Evolutionary conservation across 2,888 invertebrate genomes (phyloP), one percentile per base, ranked within the genome.

Genomic region (Danaus chrysippus): DNA sequence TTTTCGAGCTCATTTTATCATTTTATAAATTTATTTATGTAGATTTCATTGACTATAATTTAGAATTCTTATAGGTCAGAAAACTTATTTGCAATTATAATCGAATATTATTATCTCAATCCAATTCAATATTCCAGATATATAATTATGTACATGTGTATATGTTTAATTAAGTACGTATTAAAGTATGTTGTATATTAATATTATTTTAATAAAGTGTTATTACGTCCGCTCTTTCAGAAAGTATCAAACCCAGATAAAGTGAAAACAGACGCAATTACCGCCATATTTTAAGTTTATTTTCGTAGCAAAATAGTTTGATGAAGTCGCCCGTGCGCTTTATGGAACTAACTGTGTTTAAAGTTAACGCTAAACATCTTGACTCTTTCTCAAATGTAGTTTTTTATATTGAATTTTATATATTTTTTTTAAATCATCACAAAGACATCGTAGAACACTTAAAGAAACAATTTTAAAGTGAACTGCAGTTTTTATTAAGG

Each of bases 321-420:
- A 67, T 69, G 62, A 66, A 68, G 66, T 67, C 64, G 59, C 61
- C 60, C 61, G 64, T 57, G 59, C 65, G 62, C 63, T 63, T 63
- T 60, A 62, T 66, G 58, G 64, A 67, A 63, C 68, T 76, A 76
- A 76, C 75, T 72, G 73, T 76, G 75, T 78, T 80, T 77, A 74
- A 73, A 72, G 69, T 74, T 75, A 74, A 74, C 74, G 72, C 69
- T 70, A 68, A 69, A 60, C 58, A 46, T 49, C 55, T 61, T 19
- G 15, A n/a, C n/a, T 12, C 49, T 49, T 52, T 49, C 55, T 58
- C 49, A 42, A 42, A 63, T 52, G 52, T 59, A 55, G 52, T 59
- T 52, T 54, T 53, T 46, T 55, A 58, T 55, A 58, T 63, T 59
- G 59, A 12, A n/a, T 12, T n/a, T 13, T 13, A 15, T 49, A 15